These are phyloP conservation scores for Metacarcinus magister DNA, from an alignment of 2,888 invertebrate genomes.

Conservation along the genomic window DNA sequence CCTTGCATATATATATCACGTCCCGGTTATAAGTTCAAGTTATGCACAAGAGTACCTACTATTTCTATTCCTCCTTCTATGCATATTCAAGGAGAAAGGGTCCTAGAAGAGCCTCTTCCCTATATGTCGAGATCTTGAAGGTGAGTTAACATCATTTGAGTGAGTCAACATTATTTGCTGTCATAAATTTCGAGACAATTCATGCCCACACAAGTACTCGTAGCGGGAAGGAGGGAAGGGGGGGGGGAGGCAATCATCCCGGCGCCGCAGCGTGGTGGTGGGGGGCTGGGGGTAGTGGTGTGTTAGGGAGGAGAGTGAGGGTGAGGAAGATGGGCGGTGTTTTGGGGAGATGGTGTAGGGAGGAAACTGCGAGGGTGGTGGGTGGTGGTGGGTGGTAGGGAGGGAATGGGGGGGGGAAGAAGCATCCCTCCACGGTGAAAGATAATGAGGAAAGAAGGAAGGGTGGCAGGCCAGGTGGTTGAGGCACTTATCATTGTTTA, in stretches of 20 bases:
- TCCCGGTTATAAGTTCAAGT: not conserved
- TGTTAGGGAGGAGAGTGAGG: not conserved
- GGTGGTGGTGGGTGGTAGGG: not conserved
- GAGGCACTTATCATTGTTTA: conserved; percentile 66
- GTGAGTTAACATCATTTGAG: not conserved
- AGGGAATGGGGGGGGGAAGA: not conserved
- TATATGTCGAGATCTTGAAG: not conserved
- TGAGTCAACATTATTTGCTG: not conserved
- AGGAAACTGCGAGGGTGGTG: conserved; percentile 33
- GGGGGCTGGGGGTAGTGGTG: not conserved
- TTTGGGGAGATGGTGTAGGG: not conserved
- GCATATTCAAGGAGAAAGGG: conserved; percentile 53
- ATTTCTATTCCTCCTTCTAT: not conserved
- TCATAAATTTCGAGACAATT: conserved; percentile 41
- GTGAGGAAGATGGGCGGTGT: not conserved
- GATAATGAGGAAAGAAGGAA: conserved; percentile 41
- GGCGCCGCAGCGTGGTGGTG: not conserved
- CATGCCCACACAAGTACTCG: not conserved
- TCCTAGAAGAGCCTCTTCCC: not conserved
- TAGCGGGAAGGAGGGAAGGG: not conserved
- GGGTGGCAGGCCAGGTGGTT: conserved; percentile 43
- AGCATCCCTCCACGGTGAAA: not conserved
- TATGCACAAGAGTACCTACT: not conserved
- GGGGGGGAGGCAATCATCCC: not conserved
- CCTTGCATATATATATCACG: not conserved